Percentiles rank a stretch among this genome's conserved stretches.
Conservation (phyloP, 35 echinoderm and acorn worm genomes). For the Hemicentrotus pulcherrimus region DNA sequence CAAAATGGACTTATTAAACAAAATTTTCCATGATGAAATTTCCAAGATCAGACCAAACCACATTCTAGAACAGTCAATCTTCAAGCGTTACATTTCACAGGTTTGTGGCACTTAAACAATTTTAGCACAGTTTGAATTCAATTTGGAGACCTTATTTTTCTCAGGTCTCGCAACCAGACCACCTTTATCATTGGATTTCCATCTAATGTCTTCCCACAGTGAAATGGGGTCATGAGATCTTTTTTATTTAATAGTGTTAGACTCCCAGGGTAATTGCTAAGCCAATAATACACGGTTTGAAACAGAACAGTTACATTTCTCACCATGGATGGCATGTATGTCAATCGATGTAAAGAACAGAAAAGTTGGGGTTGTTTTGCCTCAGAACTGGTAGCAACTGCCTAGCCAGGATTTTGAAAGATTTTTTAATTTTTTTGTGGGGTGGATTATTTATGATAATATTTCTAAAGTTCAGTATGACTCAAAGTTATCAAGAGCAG, state of each 20-base stretch:
- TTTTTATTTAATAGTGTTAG: background rate
- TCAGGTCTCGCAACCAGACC: background rate
- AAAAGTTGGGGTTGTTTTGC: background rate
- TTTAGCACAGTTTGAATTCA: background rate
- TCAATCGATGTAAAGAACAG: background rate
- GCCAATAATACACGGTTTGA: background rate
- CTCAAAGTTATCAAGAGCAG: too few relatives aligned
- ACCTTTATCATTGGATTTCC: background rate
- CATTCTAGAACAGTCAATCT: background rate
- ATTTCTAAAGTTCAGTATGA: too few relatives aligned
- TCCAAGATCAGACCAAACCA: too few relatives aligned
- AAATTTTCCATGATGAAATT: too few relatives aligned
- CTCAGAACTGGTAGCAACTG: background rate
- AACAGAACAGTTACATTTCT: background rate
- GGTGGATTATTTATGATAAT: too few relatives aligned
- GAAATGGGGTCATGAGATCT: background rate
- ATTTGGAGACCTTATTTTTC: background rate
- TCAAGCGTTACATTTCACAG: background rate
- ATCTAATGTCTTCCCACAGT: background rate
- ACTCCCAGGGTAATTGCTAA: slow-evolving; percentile 9
- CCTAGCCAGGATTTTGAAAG: too few relatives aligned
- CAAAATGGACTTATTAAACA: too few relatives aligned
- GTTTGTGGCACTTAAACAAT: background rate
- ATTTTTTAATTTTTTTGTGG: too few relatives aligned
- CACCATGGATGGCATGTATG: background rate